Percentiles rank a stretch among this genome's conserved stretches.
These are phyloP conservation scores for Felis chaus DNA, from an alignment of 2,113 vertebrate genomes.

Conservation along the genomic window DNA sequence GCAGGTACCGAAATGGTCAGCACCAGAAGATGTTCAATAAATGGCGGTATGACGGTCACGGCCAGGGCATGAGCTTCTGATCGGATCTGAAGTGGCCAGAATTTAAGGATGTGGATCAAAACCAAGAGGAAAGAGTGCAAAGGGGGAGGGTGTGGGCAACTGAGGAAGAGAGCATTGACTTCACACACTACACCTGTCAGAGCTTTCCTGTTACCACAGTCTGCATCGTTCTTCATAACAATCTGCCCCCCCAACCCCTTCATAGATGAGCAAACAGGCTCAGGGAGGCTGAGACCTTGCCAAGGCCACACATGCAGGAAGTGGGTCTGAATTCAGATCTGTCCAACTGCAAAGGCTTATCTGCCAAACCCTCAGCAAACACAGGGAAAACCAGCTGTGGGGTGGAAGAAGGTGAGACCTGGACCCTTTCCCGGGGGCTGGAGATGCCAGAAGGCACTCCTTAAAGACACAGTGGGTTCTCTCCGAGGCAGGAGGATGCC, in stretches of 20 bases:
- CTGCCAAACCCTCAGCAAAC: background rate
- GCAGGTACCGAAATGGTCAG: background rate
- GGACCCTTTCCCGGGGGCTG: too few relatives aligned
- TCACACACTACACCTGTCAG: background rate
- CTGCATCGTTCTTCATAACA: too few relatives aligned
- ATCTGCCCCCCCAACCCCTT: background rate
- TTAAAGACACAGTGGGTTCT: background rate
- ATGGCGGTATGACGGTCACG: fast-evolving
- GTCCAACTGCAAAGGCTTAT: background rate
- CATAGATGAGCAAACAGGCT: background rate
- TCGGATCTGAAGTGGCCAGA: background rate
- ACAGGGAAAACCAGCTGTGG: background rate
- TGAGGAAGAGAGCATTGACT: fast-evolving
- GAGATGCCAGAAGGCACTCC: background rate
- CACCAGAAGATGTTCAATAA: background rate
- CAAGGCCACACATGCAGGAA: background rate
- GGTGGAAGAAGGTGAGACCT: background rate
- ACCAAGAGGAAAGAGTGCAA: background rate
- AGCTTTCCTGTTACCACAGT: too few relatives aligned
- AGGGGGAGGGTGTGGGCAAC: background rate
- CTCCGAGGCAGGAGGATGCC: background rate
- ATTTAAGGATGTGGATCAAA: background rate
- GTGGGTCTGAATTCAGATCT: background rate
- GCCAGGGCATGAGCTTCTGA: background rate
- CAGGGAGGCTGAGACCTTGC: background rate